Evolutionary conservation across 2,797 vertebrate genomes (phyloP), one percentile per base, ranked within the genome.

Genomic region (Artibeus lituratus): DNA sequence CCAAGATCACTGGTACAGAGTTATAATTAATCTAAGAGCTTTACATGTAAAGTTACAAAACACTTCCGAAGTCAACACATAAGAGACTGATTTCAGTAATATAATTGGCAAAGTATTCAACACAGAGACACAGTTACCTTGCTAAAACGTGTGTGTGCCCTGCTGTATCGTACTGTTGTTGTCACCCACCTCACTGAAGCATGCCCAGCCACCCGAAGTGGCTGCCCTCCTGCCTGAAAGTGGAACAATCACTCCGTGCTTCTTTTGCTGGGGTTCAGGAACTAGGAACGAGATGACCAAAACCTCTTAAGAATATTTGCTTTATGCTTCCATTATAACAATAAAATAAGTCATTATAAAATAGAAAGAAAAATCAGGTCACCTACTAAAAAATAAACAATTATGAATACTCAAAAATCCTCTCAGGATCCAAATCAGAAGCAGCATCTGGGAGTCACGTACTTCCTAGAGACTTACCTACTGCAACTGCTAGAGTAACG

Each of bases 401-500:
- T 96, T 87, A 90, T 32, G 70, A 93, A 84, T 92, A 94, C 91
- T 69, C 65, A 93, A 87, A 84, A 90, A 87, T 90, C 76, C 24
- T 67, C 83, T 73, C 74, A 51, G 49, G 37, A 91, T 87, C 59
- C 67, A 96, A 87, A 89, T 72, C 22, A 78, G 78, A 95, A 67
- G 37, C 19, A 77, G 29, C 21, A 69, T 67, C 77, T 69, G 7
- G 24, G 12, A 85, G 49, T 35, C 84, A 90, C 35, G 9, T 4
- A 26, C 0, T 47, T 32, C 70, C 53, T 53, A 49, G 42, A 82
- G 26, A 87, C 7, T 83, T 42, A 42, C 1, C 42, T 55, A 3
- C 47, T 57, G 35, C 69, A 93, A 82, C 29, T 51, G 1, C 65
- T 44, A 53, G 26, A 87, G 15, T 42, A 21, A 62, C 24, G 21